Percentiles rank a stretch among this genome's conserved stretches.
Conservation (phyloP, 2,888 invertebrate species). For the Dynastes tityus region DNA sequence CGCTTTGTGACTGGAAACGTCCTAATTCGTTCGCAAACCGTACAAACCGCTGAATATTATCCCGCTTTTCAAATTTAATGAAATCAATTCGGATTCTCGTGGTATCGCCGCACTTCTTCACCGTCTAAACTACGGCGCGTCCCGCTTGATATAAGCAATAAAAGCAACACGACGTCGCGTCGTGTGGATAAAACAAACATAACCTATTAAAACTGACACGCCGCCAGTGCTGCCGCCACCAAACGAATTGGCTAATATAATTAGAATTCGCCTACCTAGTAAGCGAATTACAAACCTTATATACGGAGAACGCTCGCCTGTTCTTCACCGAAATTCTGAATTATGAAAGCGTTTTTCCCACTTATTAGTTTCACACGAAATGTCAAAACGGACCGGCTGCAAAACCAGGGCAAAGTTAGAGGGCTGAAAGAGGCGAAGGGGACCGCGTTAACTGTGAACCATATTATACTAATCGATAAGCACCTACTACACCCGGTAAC, state of each 20-base stretch:
- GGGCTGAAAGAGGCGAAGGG: not conserved
- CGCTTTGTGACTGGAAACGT: too few species aligned
- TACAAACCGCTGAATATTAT: not conserved
- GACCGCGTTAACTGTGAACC: not conserved
- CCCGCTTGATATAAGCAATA: not conserved
- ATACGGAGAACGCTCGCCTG: not conserved
- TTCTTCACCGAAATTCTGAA: slow-evolving; percentile 10
- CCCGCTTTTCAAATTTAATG: not conserved
- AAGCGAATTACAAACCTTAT: slow-evolving; percentile 1
- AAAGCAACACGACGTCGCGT: not conserved
- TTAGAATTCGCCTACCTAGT: not conserved
- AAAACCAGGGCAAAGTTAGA: not conserved
- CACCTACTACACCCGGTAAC: slow-evolving; percentile 7
- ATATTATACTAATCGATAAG: slow-evolving; percentile 21
- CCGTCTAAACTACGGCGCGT: not conserved
- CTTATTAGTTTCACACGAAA: slow-evolving; percentile 41
- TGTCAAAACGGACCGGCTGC: slow-evolving; percentile 13
- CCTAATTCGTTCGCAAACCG: not conserved
- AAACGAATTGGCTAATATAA: slow-evolving; percentile 7
- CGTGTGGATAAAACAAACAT: not conserved
- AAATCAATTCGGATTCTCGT: slow-evolving; percentile 2
- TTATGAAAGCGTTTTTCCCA: slow-evolving; percentile 29
- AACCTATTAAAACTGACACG: slow-evolving; percentile 8
- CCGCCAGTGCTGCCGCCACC: not conserved
- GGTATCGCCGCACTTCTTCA: not conserved